Evolutionary conservation across 2,888 invertebrate species (phyloP), one percentile per base, ranked within the genome.

Genomic region (Ypsolopha sequella): DNA sequence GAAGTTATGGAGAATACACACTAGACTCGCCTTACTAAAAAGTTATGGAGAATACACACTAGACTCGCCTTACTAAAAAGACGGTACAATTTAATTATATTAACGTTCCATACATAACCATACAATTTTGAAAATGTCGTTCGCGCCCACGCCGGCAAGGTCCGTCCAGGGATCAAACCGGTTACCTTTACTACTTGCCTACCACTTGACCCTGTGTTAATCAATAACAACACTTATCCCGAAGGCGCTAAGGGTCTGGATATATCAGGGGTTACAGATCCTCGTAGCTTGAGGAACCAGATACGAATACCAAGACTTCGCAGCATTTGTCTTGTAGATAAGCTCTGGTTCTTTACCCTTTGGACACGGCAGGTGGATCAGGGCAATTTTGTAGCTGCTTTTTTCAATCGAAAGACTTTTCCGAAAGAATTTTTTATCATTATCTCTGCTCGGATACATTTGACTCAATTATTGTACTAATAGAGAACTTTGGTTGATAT

Each of bases 91-190:
- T 38, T 34, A 46, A 47, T 52, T 36, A 52, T n/a, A n/a, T n/a
- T n/a, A n/a, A n/a, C n/a, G 51, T 48, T 41, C 46, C 48, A 54
- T 56, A 58, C 43, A 52, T 58, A 56, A 56, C 59, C 60, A 8
- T 33, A 24, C 34, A 45, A 61, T 72, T 70, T 72, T 60, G 65
- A 69, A 77, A 77, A 74, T 72, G 75, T 63, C 56, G 75, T 66
- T 13, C 6, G 63, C 60, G 64, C 73, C 66, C 71, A 78, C 74
- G 76, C 68, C 60, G 52, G 46, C 54, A 44, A 44, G 24, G 41
- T 24, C 44, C 8, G 33, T 38, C 41, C 46, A 34, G 51, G 48
- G 48, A 36, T 36, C n/a, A 47, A 54, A 54, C 54, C 54, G 51
- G 54, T 54, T 52, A 36, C 36, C 51, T 36, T 8, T 43, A 43